These are phyloP conservation scores for Carassius gibelio DNA, from an alignment of 2,113 vertebrate species.

Conservation along the genomic window DNA sequence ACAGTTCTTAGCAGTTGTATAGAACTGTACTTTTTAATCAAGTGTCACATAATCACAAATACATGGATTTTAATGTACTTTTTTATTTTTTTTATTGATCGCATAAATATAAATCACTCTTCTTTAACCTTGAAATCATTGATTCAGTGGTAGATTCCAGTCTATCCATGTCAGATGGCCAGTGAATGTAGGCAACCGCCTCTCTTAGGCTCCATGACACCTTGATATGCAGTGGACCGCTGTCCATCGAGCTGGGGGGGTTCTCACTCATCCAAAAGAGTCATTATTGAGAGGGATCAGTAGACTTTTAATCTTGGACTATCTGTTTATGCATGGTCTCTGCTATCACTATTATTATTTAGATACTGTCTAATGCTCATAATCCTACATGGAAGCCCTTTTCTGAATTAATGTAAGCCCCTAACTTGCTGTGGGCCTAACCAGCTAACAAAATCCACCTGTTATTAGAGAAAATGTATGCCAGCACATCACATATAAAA, in stretches of 20 bases:
- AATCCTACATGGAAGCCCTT: too few species aligned
- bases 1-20: constrained; percentile 58
- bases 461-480: constrained; percentile 64
- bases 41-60: neutral
- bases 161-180: neutral
- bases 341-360: constrained; percentile 66
- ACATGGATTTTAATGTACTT: neutral
- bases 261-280: constrained; percentile 53
- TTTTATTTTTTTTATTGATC: neutral
- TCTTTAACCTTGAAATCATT: neutral
- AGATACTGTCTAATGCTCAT: constrained; percentile 71
- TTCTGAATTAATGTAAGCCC: constrained; percentile 71
- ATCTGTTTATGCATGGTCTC: constrained; percentile 60
- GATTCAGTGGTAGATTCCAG: neutral
- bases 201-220: constrained; percentile 37
- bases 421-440: constrained; percentile 63
- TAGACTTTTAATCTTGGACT: constrained; percentile 63
- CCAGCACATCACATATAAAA: constrained; percentile 43
- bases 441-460: constrained; percentile 67
- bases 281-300: constrained; percentile 59
- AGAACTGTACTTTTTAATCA: neutral
- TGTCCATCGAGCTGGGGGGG: constrained; percentile 46
- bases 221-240: constrained; percentile 55
- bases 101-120: neutral
- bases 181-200: constrained; percentile 16